Base-by-base conservation (phyloP, 2,113 vertebrate species). In the Taxidea taxus region DNA sequence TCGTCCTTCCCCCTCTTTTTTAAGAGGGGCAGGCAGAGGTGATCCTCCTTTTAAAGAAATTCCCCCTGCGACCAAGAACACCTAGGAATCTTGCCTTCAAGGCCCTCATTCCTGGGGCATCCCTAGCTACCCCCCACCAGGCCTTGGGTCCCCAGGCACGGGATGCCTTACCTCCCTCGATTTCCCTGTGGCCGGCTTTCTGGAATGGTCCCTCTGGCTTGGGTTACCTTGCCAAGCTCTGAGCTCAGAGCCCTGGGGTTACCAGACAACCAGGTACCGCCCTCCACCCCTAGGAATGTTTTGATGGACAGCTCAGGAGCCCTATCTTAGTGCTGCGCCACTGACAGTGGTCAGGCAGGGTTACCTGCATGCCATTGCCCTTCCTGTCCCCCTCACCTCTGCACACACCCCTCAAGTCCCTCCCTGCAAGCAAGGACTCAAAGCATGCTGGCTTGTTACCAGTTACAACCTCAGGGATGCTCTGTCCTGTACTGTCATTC, bases 201-300 rank as follows among this genome's bases (percentile, higher is more conserved):
- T 87, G 86, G 88, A 94, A 98, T 98, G 96, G 96, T 39, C 85
- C 56, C 83, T 87, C 72, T 16, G 91, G 86, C 93, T 98, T 64
- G 21, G 62, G 21, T 98, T 98, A 97, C 98, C 49, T 95, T 31
- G 29, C 31, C 66, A 14, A 80, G 60, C 92, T 97, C 83, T 54
- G 51, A 44, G 81, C 92, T 95, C 51, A 56, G 15, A 97, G 60
- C 23, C 37, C 11, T 2, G 13, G 21, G 54, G 97, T 97, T 94
- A 78, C 97, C 64, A 47, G 96, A 95, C 82, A 97, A 96, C 94
- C 7, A 47, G 47, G 77, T 56, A 58, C 94, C 42, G 1, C 89
- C 95, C 86, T 89, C 60, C 37, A 15, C 18, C 88, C 66, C 77
- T 37, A 84, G 89, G 78, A 78, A 83, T 74, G 18, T 16, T 96